Base-by-base conservation (phyloP, 2,113 vertebrate species). In the Zosterops lateralis region DNA sequence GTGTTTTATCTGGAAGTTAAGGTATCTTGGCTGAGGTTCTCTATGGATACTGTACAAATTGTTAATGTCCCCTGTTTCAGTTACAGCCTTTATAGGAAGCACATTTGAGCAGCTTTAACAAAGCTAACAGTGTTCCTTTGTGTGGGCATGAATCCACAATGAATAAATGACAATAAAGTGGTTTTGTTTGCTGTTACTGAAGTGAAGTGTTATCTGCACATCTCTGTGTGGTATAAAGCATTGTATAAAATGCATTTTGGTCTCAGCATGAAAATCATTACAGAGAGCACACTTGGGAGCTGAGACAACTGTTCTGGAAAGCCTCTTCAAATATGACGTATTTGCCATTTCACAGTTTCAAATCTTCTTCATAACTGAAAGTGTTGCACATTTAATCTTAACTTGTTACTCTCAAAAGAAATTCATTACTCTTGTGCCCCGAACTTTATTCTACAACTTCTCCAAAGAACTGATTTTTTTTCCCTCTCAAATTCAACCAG, bases 281-380 rank as follows among this genome's bases (percentile, higher is more conserved):
- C 68, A 89, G 75, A 89, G 74, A 74, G 77, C 74, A 45, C 93
- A 84, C 80, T 94, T 93, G 79, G 93, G 86, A 90, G 92, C 85
- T 40, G 84, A 95, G 90, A 72, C 80, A 85, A 89, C 86, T 93
- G 82, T 92, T 94, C 85, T 91, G 83, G 78, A 91, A 97, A 93
- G 68, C 57, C 82, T 95, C 54, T 88, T 94, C 65, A 86, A 44
- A 75, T 65, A 60, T 88, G 84, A 91, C 9, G 24, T 92, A 62
- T 84, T 93, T 95, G 85, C 94, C 88, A 94, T 96, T 96, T 96
- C 19, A 17, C 92, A 75, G 89, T 90, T 92, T 73, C 57, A 75
- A 1, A 75, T 81, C 72, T 78, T 75, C 68, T 75, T 85, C 65
- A 75, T 72, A 93, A 87, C 25, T 36, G 53, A 16, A 87, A 90